Percentiles rank a stretch among this genome's conserved stretches.
These are phyloP conservation scores for zebrafish (Danio rerio) DNA, from an alignment of 2,113 vertebrate genomes.

Conservation along the genomic window GRCz12tu NC_133194.1:44244501-44245000, in stretches of 20 bases:
- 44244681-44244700: conserved; percentile 15
- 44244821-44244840: not conserved
- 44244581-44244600: no score
- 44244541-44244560: no score
- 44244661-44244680: conserved; percentile 18
- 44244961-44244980: conserved; percentile 75
- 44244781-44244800: not conserved
- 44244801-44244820: conserved; percentile 1
- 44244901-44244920: conserved; percentile 77
- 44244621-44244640: conserved; percentile 6
- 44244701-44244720: not conserved
- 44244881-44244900: conserved; percentile 86
- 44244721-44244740: not conserved
- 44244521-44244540: no score
- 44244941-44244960: conserved; percentile 89
- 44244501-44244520: no score
- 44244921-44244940: conserved; percentile 83
- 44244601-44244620: not conserved
- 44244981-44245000: conserved; percentile 71
- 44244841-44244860: not conserved
- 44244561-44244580: no score
- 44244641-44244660: not conserved
- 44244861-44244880: conserved; percentile 4
- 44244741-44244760: conserved; percentile 12
- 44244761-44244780: conserved; percentile 15